Evolutionary conservation across 2,113 vertebrate genomes (phyloP), one percentile per base, ranked within the genome.

Genomic region (Oceanodroma tethys): DNA sequence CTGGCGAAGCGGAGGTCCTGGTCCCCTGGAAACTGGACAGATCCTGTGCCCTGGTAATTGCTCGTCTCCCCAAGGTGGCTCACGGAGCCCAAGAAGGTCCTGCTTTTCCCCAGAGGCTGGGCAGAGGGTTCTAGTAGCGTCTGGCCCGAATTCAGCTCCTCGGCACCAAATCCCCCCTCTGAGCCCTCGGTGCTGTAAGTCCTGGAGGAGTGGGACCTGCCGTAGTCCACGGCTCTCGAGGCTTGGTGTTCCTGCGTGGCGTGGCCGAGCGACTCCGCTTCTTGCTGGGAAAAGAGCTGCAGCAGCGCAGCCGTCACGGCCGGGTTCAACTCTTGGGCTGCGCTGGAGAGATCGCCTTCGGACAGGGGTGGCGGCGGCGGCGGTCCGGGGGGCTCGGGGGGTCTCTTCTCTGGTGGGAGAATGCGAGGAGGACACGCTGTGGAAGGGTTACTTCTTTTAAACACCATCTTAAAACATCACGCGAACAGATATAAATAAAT

Each of bases 1-100:
- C 98, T 98, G 96, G 99, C 96, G 94, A 99, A 99, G 81, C 99
- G 99, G 63, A 99, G 98, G 98, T 99, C 99, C 98, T 99, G 99
- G 97, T 99, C 99, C 95, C 99, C 99, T 7, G 99, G 99, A 94
- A 99, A 99, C 95, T 99, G 99, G 73, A 98, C 83, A 67, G 98
- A 98, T 90, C 98, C 98, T 65, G 98, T 97, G 95, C 98, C 98
- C 98, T 98, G 98, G 98, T 98, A 99, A 96, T 2, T 96, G 97
- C 97, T 98, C 53, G 97, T 97, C 96, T 98, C 98, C 95, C 98
- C 98, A 58, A 98, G 97, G 96, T 98, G 98, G 98, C 98, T 98
- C 97, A 98, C 91, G 88, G 98, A 98, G 98, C 98, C 98, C 94
- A 98, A 98, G 96, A 98, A 98, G 98, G 98, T 99, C 96, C 98